Conservation (phyloP, 2,888 invertebrate species). For the Mylabris sibirica region DNA sequence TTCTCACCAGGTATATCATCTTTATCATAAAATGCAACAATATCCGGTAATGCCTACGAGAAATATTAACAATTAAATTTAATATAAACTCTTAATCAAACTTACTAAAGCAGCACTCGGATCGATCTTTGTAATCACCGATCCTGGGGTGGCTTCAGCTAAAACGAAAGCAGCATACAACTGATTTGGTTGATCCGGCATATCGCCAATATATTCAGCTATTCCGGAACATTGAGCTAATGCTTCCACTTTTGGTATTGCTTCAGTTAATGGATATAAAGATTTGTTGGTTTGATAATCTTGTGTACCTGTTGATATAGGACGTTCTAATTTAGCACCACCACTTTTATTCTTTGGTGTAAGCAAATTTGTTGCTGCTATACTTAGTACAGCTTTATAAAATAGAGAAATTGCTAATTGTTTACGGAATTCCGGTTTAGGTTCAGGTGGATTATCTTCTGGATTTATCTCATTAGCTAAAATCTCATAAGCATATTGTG, state of each 20-base stretch:
- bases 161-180: slow-evolving; percentile 76
- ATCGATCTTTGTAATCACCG: slow-evolving; percentile 70
- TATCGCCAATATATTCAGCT: slow-evolving; percentile 79
- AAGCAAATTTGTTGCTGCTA: slow-evolving; percentile 59
- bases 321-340: slow-evolving; percentile 62
- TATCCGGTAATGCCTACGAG: slow-evolving; percentile 71
- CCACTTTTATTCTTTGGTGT: slow-evolving; percentile 61
- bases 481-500: slow-evolving; percentile 61
- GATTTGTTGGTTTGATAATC: slow-evolving; percentile 67
- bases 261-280: slow-evolving; percentile 71
- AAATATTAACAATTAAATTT: slow-evolving; percentile 29
- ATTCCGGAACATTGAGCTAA: slow-evolving; percentile 74
- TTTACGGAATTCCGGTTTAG: slow-evolving; percentile 72
- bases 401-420: slow-evolving; percentile 76
- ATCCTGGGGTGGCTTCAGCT: slow-evolving; percentile 64
- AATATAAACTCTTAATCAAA: slow-evolving; percentile 14
- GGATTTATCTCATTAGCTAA: slow-evolving; percentile 69
- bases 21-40: slow-evolving; percentile 70
- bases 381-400: slow-evolving; percentile 65
- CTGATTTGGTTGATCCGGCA: slow-evolving; percentile 71
- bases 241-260: slow-evolving; percentile 70
- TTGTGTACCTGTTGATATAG: slow-evolving; percentile 68
- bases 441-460: slow-evolving; percentile 69
- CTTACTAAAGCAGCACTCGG: slow-evolving; percentile 72
- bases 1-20: slow-evolving; percentile 78